These are phyloP conservation scores for Lepidocyrtoides sp. DNA, from an alignment of 2,888 invertebrate genomes.

Conservation along the genomic window DNA sequence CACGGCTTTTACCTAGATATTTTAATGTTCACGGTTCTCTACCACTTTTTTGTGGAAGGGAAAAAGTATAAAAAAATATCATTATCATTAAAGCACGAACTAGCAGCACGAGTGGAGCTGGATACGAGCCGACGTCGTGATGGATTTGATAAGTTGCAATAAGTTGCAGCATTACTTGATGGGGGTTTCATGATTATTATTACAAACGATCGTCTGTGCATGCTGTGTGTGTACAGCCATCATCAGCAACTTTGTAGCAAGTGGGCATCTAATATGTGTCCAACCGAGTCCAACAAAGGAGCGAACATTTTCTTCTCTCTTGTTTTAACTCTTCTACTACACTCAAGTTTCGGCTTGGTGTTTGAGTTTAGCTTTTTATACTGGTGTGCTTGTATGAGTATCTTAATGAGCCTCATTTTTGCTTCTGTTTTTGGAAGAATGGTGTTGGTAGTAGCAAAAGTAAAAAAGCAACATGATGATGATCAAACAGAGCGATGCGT, in stretches of 20 bases:
- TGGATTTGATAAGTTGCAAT: constrained; percentile 79
- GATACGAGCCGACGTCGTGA: constrained; percentile 68
- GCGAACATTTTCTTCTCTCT: constrained; percentile 33
- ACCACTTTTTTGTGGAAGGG: constrained; percentile 18
- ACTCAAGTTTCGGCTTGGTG: constrained; percentile 42
- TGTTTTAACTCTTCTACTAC: constrained; percentile 43
- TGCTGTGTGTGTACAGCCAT: not conserved
- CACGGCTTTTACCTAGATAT: constrained; percentile 52
- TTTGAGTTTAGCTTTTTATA: not conserved
- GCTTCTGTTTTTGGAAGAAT: constrained; percentile 68
- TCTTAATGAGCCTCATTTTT: constrained; percentile 73
- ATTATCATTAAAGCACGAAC: constrained; percentile 80
- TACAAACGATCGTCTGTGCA: not conserved
- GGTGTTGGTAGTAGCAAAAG: constrained; percentile 27
- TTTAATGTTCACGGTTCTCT: constrained; percentile 41
- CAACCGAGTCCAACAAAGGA: constrained; percentile 57
- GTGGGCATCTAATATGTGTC: constrained; percentile 45
- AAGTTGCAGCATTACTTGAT: constrained; percentile 70
- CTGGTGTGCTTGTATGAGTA: constrained; percentile 33
- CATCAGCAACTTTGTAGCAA: constrained; percentile 28
- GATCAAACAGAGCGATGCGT: not conserved
- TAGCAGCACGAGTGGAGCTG: constrained; percentile 78
- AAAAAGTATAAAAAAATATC: constrained; percentile 62
- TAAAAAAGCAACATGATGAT: constrained; percentile 21
- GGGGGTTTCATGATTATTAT: constrained; percentile 69